phyloP scores from a whole-genome alignment of 2,113 vertebrate species.

The Glaucidium brasilianum region DNA sequence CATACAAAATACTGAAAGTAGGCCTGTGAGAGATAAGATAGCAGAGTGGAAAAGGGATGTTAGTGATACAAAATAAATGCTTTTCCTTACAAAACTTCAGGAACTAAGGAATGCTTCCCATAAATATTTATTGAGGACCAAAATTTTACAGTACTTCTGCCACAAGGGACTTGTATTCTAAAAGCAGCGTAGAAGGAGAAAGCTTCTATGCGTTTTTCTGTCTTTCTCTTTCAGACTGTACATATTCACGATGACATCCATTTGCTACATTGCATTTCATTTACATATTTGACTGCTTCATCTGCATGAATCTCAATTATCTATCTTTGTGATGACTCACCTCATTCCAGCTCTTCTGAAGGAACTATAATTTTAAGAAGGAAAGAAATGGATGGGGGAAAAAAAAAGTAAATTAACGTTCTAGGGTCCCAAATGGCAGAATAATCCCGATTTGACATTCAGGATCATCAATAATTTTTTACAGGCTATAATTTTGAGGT shows the following conservation, averaged over 20 bases:
- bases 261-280: conserved; percentile 12
- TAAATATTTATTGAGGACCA: conserved; percentile 43
- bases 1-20: background rate
- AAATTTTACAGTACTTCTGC: background rate
- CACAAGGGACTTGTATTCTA: conserved; percentile 6
- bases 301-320: conserved; percentile 24
- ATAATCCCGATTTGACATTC: background rate
- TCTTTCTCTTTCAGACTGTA: background rate
- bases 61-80: background rate
- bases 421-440: background rate
- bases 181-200: background rate
- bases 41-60: background rate
- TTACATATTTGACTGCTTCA: conserved; percentile 37
- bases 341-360: background rate
- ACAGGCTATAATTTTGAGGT: background rate
- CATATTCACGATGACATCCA: background rate
- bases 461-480: background rate
- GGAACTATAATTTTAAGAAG: background rate
- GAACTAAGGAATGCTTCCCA: background rate
- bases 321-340: background rate
- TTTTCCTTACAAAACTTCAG: background rate
- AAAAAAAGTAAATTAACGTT: background rate
- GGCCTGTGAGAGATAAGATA: background rate
- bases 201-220: background rate
- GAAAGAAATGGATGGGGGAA: fast-evolving